phyloP scores from a whole-genome alignment of 2,888 invertebrate genomes.

The Deilephila elpenor region DNA sequence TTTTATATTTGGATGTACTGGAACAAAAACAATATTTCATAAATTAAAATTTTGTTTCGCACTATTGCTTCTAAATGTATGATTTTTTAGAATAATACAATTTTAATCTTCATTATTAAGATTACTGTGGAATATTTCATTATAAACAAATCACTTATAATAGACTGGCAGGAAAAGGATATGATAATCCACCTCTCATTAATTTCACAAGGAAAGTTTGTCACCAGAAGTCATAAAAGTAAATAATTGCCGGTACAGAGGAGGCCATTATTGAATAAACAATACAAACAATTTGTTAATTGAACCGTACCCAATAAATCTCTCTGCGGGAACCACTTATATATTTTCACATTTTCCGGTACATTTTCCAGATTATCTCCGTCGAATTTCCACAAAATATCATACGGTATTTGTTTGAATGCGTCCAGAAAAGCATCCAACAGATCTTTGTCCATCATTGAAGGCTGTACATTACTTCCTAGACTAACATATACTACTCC shows the following conservation, averaged over 20 bases:
- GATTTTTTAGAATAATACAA: too few relatives aligned
- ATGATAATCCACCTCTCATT: background rate
- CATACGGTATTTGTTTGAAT: constrained; percentile 46
- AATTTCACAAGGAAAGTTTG: background rate
- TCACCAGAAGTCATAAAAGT: constrained; percentile 24
- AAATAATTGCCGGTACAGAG: background rate
- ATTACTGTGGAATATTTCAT: too few relatives aligned
- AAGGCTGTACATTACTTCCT: constrained; percentile 47
- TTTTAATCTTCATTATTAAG: too few relatives aligned
- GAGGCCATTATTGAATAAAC: background rate
- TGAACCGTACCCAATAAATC: constrained; percentile 43
- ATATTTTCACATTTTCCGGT: constrained; percentile 46
- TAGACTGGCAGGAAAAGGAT: too few relatives aligned
- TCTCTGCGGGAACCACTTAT: constrained; percentile 53
- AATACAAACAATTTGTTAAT: constrained; percentile 17
- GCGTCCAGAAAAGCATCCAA: constrained; percentile 44
- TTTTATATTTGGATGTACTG: constrained; percentile 51
- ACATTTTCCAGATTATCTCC: constrained; percentile 39
- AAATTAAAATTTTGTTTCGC: too few relatives aligned
- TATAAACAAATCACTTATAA: too few relatives aligned
- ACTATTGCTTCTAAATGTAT: too few relatives aligned
- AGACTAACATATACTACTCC: constrained; percentile 54
- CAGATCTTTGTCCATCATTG: constrained; percentile 43
- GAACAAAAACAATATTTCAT: constrained; percentile 28
- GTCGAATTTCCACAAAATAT: constrained; percentile 52